A percentile compares a stretch with the other conserved stretches of the same genome.
These are phyloP conservation scores for Psammodynastes pulverulentus DNA, from an alignment of 2,113 vertebrate genomes.

Conservation along the genomic window DNA sequence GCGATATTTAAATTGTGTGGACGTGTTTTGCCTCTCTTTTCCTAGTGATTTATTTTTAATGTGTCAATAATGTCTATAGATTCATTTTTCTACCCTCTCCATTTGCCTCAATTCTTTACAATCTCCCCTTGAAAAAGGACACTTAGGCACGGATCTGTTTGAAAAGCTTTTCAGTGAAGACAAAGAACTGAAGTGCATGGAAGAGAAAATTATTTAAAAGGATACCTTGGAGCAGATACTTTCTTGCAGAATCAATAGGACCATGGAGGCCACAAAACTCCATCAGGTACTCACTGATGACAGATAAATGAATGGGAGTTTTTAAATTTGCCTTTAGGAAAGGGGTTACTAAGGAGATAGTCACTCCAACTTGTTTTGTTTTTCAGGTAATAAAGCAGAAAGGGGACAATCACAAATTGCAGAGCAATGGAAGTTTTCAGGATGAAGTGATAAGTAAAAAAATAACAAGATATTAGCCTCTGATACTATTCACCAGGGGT, in stretches of 20 bases:
- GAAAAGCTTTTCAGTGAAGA: background rate
- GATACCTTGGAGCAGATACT: background rate
- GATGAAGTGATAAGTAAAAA: slow-evolving; percentile 4
- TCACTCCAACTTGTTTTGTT: background rate
- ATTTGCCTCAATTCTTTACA: background rate
- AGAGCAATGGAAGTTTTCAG: slow-evolving; percentile 10
- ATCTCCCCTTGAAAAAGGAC: background rate
- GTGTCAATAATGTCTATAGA: background rate
- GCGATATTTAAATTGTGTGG: background rate
- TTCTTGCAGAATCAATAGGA: background rate
- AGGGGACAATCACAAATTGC: background rate
- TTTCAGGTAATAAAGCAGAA: background rate
- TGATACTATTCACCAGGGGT: background rate
- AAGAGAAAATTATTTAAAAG: background rate
- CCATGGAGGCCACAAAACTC: background rate
- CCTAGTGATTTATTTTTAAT: background rate
- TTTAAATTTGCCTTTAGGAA: slow-evolving; percentile 2
- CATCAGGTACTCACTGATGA: background rate
- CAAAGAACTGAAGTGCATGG: background rate
- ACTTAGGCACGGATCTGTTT: background rate
- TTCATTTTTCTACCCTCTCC: background rate
- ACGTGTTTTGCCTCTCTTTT: background rate
- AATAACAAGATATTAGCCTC: background rate
- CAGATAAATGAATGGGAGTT: slow-evolving; percentile 4
- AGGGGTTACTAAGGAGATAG: background rate